These are phyloP conservation scores for Lordiphosa clarofinis DNA, from an alignment of 1,140 invertebrate species.

Conservation along the genomic window DNA sequence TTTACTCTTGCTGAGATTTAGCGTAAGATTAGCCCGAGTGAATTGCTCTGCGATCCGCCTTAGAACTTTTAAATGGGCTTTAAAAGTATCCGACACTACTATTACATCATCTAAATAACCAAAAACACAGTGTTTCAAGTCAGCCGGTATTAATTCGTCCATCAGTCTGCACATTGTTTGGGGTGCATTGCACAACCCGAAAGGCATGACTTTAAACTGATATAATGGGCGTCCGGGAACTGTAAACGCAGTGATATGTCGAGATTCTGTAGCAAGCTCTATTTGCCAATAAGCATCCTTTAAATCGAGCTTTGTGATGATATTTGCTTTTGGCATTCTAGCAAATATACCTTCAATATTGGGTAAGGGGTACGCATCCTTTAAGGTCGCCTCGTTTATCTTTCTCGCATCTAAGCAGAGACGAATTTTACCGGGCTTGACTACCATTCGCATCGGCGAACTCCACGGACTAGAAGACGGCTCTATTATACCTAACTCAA, in stretches of 20 bases:
- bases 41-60: background rate
- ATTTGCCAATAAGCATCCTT: background rate
- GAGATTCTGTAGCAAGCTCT: background rate
- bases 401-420: too few species aligned
- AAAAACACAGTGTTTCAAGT: background rate
- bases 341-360: background rate
- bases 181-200: too few species aligned
- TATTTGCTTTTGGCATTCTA: conserved; percentile 1
- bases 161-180: too few species aligned
- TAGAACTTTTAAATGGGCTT: background rate
- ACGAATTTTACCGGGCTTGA: too few species aligned
- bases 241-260: too few species aligned
- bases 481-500: background rate
- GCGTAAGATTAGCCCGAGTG: background rate
- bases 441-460: too few species aligned
- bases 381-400: too few species aligned
- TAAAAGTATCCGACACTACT: background rate
- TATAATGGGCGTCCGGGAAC: too few species aligned
- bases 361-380: background rate
- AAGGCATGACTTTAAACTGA: too few species aligned
- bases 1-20: conserved; percentile 11
- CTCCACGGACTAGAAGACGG: too few species aligned
- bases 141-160: too few species aligned
- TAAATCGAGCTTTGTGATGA: background rate
- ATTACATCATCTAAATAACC: background rate